Evolutionary conservation across 2,888 invertebrate species (phyloP).

Genomic region (Campoletis raptor): DNA sequence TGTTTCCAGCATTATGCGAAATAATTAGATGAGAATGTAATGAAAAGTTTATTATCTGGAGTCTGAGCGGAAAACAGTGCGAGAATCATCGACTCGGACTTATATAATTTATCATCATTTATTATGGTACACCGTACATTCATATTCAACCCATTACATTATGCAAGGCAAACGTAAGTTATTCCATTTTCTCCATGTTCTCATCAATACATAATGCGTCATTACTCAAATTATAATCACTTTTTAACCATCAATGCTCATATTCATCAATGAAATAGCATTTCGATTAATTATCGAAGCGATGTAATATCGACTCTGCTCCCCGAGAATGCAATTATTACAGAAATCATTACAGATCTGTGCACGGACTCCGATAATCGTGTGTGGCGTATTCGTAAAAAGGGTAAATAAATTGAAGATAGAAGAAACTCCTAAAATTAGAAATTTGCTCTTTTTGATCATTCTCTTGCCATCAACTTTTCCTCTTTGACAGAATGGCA

Average conservation of each 20-base stretch:
- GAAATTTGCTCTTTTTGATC: neutral
- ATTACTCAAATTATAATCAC: conserved; percentile 2
- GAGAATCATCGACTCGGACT: neutral
- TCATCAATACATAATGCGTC: neutral
- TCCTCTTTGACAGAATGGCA: neutral
- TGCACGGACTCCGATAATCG: neutral
- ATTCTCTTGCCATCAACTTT: neutral
- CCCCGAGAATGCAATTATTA: neutral
- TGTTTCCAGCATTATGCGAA: neutral
- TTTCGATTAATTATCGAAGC: conserved; percentile 5
- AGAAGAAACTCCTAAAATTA: neutral
- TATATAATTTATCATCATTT: neutral
- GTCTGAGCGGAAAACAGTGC: neutral
- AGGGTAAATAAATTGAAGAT: neutral
- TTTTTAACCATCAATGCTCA: neutral
- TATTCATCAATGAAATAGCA: neutral
- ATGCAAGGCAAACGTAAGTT: neutral
- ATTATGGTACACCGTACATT: neutral
- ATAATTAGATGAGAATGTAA: neutral
- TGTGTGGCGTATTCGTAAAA: neutral
- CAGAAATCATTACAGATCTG: neutral
- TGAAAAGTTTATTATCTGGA: neutral
- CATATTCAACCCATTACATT: neutral
- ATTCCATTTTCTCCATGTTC: neutral
- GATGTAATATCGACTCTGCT: neutral